Conservation (phyloP, 2,113 vertebrate genomes). For the Phaethornis superciliosus region DNA sequence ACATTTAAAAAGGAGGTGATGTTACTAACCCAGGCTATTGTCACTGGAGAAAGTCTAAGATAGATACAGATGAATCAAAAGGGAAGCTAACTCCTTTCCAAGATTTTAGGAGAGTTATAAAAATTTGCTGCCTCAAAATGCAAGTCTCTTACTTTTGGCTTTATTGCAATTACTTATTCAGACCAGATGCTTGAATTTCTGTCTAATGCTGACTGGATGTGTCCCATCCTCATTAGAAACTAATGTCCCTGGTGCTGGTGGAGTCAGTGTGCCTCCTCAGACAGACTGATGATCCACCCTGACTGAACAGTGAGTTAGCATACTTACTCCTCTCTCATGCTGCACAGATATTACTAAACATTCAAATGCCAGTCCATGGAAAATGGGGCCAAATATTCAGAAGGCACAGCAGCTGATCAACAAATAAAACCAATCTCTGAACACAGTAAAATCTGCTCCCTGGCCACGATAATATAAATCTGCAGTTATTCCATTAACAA, state of each 20-base stretch:
- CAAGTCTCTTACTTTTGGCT: not conserved
- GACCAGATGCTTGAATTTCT: not conserved
- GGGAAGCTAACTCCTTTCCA: not conserved
- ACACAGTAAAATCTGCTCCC: not conserved
- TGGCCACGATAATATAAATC: not conserved
- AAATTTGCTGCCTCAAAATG: accelerated
- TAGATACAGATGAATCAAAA: not conserved
- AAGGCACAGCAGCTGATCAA: not conserved
- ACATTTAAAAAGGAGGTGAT: not conserved
- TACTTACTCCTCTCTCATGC: not conserved
- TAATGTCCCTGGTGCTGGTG: not conserved
- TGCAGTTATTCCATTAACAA: not conserved
- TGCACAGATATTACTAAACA: not conserved
- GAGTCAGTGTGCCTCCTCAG: not conserved
- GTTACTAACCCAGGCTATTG: not conserved
- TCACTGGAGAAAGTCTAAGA: not conserved
- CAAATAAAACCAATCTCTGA: not conserved
- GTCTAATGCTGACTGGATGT: not conserved
- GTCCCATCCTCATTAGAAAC: not conserved
- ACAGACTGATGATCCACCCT: not conserved
- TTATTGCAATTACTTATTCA: not conserved
- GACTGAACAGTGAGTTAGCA: not conserved
- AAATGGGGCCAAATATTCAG: not conserved
- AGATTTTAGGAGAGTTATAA: not conserved
- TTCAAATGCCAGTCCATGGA: not conserved